A percentile compares a stretch with the other conserved stretches of the same genome.
Conservation (phyloP, 2,888 invertebrate species). For the Odontocerum albicorne region DNA sequence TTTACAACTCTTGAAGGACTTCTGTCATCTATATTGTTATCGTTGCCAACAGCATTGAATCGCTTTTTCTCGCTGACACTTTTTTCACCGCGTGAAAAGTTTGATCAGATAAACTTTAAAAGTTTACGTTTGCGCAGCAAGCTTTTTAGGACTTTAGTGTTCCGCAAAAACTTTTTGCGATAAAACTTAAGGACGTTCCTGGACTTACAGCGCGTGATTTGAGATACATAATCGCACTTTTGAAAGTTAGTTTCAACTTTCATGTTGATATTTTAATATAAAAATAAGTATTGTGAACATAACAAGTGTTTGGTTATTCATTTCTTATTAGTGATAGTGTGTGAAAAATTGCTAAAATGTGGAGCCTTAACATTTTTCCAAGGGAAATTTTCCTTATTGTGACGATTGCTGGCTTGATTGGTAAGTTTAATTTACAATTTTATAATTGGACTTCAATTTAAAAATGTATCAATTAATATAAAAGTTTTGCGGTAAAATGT, state of each 20-base stretch:
- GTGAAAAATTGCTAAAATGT: too few species aligned
- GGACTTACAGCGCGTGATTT: neutral
- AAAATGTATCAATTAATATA: too few species aligned
- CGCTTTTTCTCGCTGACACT: neutral
- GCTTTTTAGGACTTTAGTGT: neutral
- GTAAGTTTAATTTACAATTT: too few species aligned
- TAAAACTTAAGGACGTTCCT: neutral
- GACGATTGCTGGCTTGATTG: neutral
- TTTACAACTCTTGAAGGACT: too few species aligned
- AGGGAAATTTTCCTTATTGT: constrained; percentile 5
- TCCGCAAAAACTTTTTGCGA: neutral
- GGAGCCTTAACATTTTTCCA: too few species aligned
- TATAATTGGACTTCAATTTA: too few species aligned
- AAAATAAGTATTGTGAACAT: too few species aligned
- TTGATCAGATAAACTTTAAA: neutral
- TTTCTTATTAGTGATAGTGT: too few species aligned
- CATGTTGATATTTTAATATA: too few species aligned
- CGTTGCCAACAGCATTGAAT: neutral
- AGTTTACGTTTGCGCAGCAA: neutral
- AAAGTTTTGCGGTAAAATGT: too few species aligned
- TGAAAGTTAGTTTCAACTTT: neutral
- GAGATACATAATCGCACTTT: neutral
- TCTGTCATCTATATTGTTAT: too few species aligned
- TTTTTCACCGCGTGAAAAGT: neutral
- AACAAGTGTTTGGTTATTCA: too few species aligned